These are phyloP conservation scores for Danionella cerebrum DNA, from an alignment of 2,113 vertebrate genomes.

Conservation along the genomic window DNA sequence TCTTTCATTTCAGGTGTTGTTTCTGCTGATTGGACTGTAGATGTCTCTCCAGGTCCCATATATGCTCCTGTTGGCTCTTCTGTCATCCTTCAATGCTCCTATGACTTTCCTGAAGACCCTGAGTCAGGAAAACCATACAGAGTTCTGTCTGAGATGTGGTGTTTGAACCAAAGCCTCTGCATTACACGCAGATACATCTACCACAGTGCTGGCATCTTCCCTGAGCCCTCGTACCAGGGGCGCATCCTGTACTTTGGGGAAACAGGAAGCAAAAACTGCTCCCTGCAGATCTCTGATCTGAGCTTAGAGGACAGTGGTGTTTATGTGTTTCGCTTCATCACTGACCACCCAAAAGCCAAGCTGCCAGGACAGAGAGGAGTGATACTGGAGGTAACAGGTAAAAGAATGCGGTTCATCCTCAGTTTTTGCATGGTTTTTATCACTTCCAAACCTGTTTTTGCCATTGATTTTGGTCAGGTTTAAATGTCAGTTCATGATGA, in stretches of 20 bases:
- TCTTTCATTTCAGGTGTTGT: slow-evolving; percentile 13
- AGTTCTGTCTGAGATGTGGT: slow-evolving; percentile 62
- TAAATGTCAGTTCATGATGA: background rate
- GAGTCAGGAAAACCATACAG: background rate
- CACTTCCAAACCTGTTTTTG: too few species aligned
- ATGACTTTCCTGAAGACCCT: slow-evolving; percentile 52
- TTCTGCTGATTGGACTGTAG: slow-evolving; percentile 52
- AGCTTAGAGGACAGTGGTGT: slow-evolving; percentile 54
- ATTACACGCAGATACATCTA: slow-evolving; percentile 60
- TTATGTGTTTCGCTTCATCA: slow-evolving; percentile 64
- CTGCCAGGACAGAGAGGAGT: slow-evolving; percentile 57
- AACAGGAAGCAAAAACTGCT: slow-evolving; percentile 53
- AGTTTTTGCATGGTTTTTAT: too few species aligned
- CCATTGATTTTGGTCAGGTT: too few species aligned
- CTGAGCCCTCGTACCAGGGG: slow-evolving; percentile 46
- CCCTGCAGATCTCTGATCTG: slow-evolving; percentile 54
- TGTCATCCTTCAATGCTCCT: slow-evolving; percentile 56
- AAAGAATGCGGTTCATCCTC: too few species aligned
- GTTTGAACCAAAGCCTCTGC: slow-evolving; percentile 51
- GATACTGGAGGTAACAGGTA: slow-evolving; percentile 45
- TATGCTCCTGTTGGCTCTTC: slow-evolving; percentile 49
- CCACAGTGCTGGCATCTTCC: slow-evolving; percentile 56
- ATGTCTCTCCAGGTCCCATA: slow-evolving; percentile 41
- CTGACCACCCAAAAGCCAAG: slow-evolving; percentile 52
- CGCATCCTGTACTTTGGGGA: slow-evolving; percentile 55